Base-by-base conservation (phyloP, 2,113 vertebrate species). In the Urocolius indicus region DNA sequence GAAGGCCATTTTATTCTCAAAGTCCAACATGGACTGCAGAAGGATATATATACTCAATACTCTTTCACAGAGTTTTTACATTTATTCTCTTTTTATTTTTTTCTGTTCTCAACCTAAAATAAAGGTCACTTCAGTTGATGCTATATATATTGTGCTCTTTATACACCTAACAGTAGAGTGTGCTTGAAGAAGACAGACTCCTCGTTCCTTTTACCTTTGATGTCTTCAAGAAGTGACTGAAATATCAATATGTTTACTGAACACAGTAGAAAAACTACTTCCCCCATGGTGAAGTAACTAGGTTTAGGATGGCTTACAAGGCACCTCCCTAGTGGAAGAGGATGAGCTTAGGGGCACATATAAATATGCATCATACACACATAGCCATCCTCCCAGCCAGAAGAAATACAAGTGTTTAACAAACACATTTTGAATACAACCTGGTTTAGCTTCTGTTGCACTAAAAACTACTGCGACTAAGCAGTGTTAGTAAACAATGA, bases 191-290 rank as follows among this genome's bases (percentile, higher is more conserved):
- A 86, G 38, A 71, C 23, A 45, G 57, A n/a, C 27, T 36, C 34
- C 57, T 92, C 27, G 0, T 88, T 90, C 59, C 48, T 88, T 74
- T 88, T 92, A 74, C 81, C 82, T 96, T 95, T 93, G 84, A 93
- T 91, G 86, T 94, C 91, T 94, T 87, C 75, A 59, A 93, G 88
- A 78, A 89, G 67, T 87, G 84, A 69, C 74, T 89, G 89, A 93
- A 95, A 91, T 96, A 95, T 66, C 93, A 95, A 92, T 90, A 95
- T 89, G 54, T 90, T 96, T 95, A 85, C 74, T 69, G 84, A 95
- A 49, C 48, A 91, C 2, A 91, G 90, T 87, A 80, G 83, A 63
- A 91, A 96, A 90, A 59, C 36, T 77, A n/a, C 80, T 73, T 95
- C 4, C 83, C 85, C 34, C 43, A 49, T 57, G 93, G 87, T 89